A percentile compares a stretch with the other conserved stretches of the same genome.
Evolutionary conservation across 1,140 invertebrate species (phyloP).

Genomic region (Chionoecetes opilio): DNA sequence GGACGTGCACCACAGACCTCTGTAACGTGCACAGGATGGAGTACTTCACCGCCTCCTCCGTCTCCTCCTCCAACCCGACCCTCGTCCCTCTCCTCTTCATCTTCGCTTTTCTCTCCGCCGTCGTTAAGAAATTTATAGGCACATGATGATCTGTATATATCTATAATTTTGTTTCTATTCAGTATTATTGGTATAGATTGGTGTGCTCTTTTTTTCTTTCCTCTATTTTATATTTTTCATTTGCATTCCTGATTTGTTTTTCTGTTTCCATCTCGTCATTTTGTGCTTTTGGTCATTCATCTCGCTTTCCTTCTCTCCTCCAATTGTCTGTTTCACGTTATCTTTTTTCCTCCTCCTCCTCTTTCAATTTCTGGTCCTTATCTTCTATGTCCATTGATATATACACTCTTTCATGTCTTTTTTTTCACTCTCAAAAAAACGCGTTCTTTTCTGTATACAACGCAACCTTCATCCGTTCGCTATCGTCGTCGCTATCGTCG

Average conservation of each 20-base stretch:
- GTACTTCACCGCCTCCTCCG: constrained; percentile 57
- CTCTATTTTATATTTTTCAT: not conserved
- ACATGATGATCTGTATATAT: not conserved
- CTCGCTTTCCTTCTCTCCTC: not conserved
- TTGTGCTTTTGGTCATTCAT: not conserved
- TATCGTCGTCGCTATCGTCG: not conserved
- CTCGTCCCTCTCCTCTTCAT: not conserved
- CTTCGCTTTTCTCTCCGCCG: not conserved
- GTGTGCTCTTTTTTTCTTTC: not conserved
- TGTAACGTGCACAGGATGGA: constrained; percentile 68
- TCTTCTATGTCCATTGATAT: not conserved
- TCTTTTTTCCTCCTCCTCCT: not conserved
- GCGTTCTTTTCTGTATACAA: too few relatives aligned
- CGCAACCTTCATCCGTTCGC: not conserved
- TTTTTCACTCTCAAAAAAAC: not conserved
- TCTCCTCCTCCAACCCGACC: not conserved
- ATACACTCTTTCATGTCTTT: not conserved
- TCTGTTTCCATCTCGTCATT: too few relatives aligned
- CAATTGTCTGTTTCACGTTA: not conserved
- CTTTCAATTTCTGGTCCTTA: not conserved
- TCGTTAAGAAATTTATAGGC: not conserved
- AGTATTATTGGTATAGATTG: not conserved
- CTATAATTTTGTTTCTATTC: not conserved
- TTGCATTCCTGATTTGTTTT: not conserved
- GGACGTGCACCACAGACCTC: constrained; percentile 69